Evolutionary conservation across 2,888 invertebrate genomes (phyloP).

Genomic region (Lasioglossum oenotherae): DNA sequence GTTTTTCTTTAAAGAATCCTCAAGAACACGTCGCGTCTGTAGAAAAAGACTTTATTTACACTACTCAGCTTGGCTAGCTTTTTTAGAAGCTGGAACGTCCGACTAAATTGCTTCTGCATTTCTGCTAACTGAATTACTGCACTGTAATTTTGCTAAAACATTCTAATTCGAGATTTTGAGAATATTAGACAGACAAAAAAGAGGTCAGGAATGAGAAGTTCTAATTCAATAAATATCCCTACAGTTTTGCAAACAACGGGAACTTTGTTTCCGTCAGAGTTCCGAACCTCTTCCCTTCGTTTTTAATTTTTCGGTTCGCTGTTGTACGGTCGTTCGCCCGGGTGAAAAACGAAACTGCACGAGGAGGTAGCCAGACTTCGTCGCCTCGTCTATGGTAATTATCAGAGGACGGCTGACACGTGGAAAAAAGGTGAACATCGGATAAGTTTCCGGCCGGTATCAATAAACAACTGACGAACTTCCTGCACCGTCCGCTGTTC

Average conservation of each 20-base stretch:
- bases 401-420: constrained; percentile 24
- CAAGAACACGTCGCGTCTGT: not conserved
- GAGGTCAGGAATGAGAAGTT: not conserved
- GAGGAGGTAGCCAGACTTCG: not conserved
- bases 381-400: constrained; percentile 44
- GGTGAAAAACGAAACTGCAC: not conserved
- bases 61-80: not conserved
- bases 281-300: not conserved
- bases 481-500: constrained; percentile 48
- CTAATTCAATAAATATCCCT: constrained; percentile 8
- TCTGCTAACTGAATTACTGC: no score
- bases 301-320: not conserved
- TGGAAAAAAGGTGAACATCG: constrained; percentile 33
- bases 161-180: no score
- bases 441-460: constrained; percentile 39
- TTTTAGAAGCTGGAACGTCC: not conserved
- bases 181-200: not conserved
- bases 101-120: not conserved
- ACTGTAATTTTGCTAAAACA: not conserved
- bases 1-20: not conserved
- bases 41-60: not conserved
- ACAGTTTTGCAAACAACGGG: constrained; percentile 18
- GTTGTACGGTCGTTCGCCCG: not conserved
- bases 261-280: not conserved
- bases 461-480: constrained; percentile 67